Conservation (phyloP, 2,797 vertebrate genomes). For the Macropus fuliginosus region DNA sequence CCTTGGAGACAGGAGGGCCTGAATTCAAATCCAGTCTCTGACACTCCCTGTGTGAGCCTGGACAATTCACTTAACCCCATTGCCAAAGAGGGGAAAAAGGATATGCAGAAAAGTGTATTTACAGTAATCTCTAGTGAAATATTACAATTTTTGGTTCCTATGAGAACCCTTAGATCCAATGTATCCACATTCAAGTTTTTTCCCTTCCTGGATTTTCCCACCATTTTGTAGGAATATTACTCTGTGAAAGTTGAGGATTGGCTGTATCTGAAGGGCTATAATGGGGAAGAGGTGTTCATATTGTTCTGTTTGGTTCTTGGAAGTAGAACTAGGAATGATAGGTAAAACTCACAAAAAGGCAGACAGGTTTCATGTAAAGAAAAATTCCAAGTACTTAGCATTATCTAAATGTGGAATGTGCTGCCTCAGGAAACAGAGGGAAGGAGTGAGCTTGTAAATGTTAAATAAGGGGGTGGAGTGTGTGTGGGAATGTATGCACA, state of each 20-base stretch:
- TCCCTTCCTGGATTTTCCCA: background rate
- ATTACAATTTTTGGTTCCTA: background rate
- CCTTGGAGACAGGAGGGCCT: background rate
- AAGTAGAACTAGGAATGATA: background rate
- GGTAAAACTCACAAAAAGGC: background rate
- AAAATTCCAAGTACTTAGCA: background rate
- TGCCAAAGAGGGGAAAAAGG: background rate
- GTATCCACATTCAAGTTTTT: background rate
- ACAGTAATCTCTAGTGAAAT: background rate
- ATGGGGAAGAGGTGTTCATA: background rate
- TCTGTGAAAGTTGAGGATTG: background rate
- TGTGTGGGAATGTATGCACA: background rate
- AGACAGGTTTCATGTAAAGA: background rate
- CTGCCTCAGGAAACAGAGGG: background rate
- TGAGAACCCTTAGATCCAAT: background rate
- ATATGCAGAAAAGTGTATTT: background rate
- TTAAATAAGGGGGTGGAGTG: background rate
- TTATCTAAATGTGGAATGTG: background rate
- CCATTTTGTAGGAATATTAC: background rate
- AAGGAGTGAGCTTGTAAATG: background rate
- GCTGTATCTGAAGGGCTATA: background rate
- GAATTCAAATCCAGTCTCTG: background rate
- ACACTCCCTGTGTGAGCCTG: background rate
- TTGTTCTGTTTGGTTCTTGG: background rate
- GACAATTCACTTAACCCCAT: background rate